A percentile compares a stretch with the other conserved stretches of the same genome.
Conservation (phyloP, 2,888 invertebrate species). For the Entomobrya proxima region DNA sequence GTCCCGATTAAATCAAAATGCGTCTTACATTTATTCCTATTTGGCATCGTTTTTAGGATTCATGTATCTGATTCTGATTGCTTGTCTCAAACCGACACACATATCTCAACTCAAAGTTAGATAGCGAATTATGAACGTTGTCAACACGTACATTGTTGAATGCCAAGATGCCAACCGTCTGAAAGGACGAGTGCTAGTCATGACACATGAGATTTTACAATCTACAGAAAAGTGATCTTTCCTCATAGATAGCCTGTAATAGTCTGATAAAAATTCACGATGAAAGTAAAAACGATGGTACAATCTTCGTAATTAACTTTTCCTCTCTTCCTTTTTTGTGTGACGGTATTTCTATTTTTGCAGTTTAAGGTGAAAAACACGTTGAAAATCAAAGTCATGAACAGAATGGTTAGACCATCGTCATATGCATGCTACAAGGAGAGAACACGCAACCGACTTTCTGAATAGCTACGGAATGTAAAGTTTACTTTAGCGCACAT, state of each 20-base stretch:
- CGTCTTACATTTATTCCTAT: constrained; percentile 30
- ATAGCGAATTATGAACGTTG: not conserved
- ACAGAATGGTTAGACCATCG: no score
- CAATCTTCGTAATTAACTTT: constrained; percentile 28
- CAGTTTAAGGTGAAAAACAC: not conserved
- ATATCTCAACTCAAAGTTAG: not conserved
- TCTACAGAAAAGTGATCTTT: no score
- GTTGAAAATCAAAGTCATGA: not conserved
- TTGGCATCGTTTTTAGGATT: not conserved
- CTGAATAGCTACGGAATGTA: no score
- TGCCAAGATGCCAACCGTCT: not conserved
- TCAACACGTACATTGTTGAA: not conserved
- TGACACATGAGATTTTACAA: no score
- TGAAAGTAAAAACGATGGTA: constrained; percentile 3
- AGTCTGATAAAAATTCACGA: not conserved
- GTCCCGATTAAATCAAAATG: constrained; percentile 62
- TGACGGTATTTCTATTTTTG: no score
- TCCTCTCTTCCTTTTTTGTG: constrained; percentile 36
- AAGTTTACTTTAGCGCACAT: no score
- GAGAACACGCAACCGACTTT: no score
- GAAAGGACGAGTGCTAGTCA: no score
- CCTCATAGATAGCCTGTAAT: no score
- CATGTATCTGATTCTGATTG: not conserved
- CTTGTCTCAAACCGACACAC: not conserved
- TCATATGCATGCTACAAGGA: no score